Conservation (phyloP, 2,888 invertebrate genomes). For the Drosophila macrothrix region DNA sequence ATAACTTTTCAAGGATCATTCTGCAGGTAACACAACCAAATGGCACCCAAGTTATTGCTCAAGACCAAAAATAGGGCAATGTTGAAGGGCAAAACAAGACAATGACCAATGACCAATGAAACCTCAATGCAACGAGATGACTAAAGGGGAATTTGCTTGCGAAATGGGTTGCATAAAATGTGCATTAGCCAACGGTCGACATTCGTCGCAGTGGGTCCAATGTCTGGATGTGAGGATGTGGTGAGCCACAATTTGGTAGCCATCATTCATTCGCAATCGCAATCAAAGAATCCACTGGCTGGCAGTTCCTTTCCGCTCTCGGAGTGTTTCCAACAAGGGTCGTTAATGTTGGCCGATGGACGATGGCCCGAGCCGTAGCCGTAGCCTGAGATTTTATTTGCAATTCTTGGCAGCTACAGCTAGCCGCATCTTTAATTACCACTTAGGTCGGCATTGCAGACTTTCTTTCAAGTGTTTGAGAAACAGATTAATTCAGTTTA, state of each 20-base stretch:
- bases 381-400: slow-evolving; percentile 41
- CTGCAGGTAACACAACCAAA: not conserved
- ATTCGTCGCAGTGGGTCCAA: slow-evolving; percentile 17
- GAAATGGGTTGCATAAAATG: not conserved
- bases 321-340: slow-evolving; percentile 42
- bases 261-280: slow-evolving; percentile 19
- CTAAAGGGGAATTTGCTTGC: not conserved
- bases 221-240: not conserved
- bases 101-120: not conserved
- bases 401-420: slow-evolving; percentile 40
- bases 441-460: slow-evolving; percentile 26
- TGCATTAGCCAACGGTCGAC: not conserved
- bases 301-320: slow-evolving; percentile 67
- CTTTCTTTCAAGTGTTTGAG: not conserved
- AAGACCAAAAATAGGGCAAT: slow-evolving; percentile 20
- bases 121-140: not conserved
- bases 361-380: not conserved
- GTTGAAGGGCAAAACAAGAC: not conserved
- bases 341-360: slow-evolving; percentile 11
- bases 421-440: slow-evolving; percentile 42
- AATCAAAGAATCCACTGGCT: slow-evolving; percentile 51
- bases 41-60: slow-evolving; percentile 55
- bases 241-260: slow-evolving; percentile 9
- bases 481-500: not conserved
- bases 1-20: not conserved